phyloP scores from a whole-genome alignment of 2,888 invertebrate species.

The Chrysina gloriosa region DNA sequence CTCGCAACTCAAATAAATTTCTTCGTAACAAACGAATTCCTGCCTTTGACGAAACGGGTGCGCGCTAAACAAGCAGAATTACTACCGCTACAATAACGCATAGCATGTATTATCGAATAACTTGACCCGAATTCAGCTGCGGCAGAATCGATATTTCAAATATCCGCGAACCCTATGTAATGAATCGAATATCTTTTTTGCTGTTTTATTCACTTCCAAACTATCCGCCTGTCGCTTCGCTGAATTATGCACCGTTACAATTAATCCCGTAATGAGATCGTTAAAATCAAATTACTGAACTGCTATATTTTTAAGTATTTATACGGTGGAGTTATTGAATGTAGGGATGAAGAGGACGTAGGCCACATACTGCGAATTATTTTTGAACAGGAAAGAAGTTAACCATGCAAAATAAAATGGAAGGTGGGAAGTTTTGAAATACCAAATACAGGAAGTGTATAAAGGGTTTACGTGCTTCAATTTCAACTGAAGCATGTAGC shows the following conservation, averaged over 20 bases:
- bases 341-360: too few species aligned
- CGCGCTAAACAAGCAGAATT: not conserved
- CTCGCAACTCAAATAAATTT: slow-evolving; percentile 8
- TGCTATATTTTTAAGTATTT: slow-evolving; percentile 14
- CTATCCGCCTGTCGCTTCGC: not conserved
- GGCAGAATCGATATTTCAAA: slow-evolving; percentile 28
- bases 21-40: slow-evolving; percentile 10
- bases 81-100: not conserved
- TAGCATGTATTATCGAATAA: slow-evolving; percentile 19
- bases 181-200: slow-evolving; percentile 3
- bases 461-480: too few species aligned
- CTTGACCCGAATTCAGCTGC: slow-evolving; percentile 19
- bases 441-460: too few species aligned
- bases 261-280: slow-evolving; percentile 10
- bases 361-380: too few species aligned
- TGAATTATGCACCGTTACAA: not conserved
- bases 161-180: slow-evolving; percentile 9
- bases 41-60: not conserved
- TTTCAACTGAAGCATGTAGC: too few species aligned
- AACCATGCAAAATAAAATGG: too few species aligned
- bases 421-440: too few species aligned
- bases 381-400: too few species aligned
- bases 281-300: slow-evolving; percentile 15
- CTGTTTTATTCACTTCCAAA: not conserved
- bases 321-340: too few species aligned